These are phyloP conservation scores for Stichopus chloronotus DNA, from an alignment of 35 echinoderm and acorn worm species.

Conservation along the genomic window DNA sequence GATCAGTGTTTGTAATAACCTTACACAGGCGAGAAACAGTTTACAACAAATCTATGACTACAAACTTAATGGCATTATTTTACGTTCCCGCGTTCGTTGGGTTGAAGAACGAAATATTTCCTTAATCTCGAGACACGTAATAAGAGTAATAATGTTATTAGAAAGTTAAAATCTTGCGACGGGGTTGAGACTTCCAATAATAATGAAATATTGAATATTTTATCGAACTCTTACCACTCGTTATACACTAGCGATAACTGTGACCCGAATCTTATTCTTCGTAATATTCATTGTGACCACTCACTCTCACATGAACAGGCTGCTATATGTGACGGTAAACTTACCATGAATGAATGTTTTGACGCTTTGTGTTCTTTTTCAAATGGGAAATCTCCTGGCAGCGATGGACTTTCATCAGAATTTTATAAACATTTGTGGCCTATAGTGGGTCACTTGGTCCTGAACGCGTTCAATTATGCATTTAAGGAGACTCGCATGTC, in stretches of 20 bases:
- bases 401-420: constrained; percentile 42
- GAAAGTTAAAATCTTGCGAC: background rate
- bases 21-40: background rate
- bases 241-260: background rate
- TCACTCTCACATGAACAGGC: background rate
- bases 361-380: constrained; percentile 17
- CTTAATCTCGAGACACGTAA: background rate
- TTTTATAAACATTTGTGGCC: constrained; percentile 61
- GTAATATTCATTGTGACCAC: background rate
- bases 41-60: constrained; percentile 35
- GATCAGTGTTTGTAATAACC: background rate
- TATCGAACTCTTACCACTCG: constrained; percentile 23
- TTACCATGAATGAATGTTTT: constrained; percentile 38
- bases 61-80: constrained; percentile 28
- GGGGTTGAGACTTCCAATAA: background rate
- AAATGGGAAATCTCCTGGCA: constrained; percentile 45
- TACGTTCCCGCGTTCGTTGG: background rate
- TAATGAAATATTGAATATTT: constrained; percentile 9
- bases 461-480: constrained; percentile 27
- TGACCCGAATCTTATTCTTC: background rate
- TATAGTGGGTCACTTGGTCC: background rate
- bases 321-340: constrained; percentile 4
- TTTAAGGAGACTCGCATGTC: background rate
- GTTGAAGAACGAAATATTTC: constrained; percentile 22
- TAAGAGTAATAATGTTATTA: constrained; percentile 6